Percentiles rank a stretch among this genome's conserved stretches.
Conservation (phyloP, 2,113 vertebrate genomes). For the Lasiurus borealis region DNA sequence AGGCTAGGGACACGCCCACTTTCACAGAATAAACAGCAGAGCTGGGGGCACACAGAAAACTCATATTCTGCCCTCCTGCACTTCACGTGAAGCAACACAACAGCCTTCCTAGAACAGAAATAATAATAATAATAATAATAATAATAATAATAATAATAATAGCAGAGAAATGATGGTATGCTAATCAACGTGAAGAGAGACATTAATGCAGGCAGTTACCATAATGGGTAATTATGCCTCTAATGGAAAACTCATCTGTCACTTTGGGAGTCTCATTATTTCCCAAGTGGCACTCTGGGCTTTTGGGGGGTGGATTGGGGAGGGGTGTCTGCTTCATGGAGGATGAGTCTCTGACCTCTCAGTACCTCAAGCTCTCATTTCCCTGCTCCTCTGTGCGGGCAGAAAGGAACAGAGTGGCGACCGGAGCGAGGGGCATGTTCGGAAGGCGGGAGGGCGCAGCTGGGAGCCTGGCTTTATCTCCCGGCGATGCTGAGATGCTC, state of each 20-base stretch:
- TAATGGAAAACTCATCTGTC: conserved; percentile 48
- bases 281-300: background rate
- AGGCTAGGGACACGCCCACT: no score
- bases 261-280: conserved; percentile 53
- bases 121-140: no score
- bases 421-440: background rate
- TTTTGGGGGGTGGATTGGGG: background rate
- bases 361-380: background rate
- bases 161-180: background rate
- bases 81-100: background rate
- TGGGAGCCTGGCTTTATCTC: background rate
- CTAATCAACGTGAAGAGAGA: background rate
- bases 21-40: background rate
- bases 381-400: background rate
- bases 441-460: background rate
- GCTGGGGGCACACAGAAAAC: background rate
- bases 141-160: background rate
- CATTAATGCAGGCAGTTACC: background rate
- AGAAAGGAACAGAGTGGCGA: background rate
- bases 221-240: conserved; percentile 28
- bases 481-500: background rate
- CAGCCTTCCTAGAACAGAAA: background rate
- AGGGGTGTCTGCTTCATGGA: background rate
- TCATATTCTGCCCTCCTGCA: background rate
- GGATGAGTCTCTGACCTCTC: background rate